These are phyloP conservation scores for Epizoanthus scotinus DNA, from an alignment of 92 coral and sea anemone genomes.

Conservation along the genomic window DNA sequence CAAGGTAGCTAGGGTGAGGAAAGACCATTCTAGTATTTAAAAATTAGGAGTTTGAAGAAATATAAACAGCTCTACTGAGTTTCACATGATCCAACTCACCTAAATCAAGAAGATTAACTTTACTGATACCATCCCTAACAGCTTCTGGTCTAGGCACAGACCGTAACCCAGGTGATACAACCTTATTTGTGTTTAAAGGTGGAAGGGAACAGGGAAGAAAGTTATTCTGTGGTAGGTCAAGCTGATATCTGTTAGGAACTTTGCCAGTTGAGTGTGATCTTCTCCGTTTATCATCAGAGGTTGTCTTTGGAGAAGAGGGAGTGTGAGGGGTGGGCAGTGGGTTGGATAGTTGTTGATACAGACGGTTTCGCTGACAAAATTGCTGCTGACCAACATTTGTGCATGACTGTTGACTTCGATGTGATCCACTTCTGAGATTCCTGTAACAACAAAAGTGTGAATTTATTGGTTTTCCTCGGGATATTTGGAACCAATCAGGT, in stretches of 20 bases:
- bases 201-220: constrained; percentile 42
- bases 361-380: constrained; percentile 10
- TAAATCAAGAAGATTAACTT: constrained; percentile 35
- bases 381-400: not conserved
- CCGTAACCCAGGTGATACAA: constrained; percentile 33
- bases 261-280: constrained; percentile 35
- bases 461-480: no score
- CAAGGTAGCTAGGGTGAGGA: no score
- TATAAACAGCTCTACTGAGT: not conserved
- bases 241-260: constrained; percentile 21
- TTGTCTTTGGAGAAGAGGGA: constrained; percentile 18
- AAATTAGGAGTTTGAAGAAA: no score
- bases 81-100: not conserved
- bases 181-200: constrained; percentile 13
- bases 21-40: no score
- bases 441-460: not conserved
- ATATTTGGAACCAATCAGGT: no score
- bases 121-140: not conserved
- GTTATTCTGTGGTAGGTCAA: not conserved
- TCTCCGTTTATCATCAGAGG: not conserved
- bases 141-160: constrained; percentile 35
- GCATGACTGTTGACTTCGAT: not conserved
- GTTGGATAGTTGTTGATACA: constrained; percentile 19
- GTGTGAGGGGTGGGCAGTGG: constrained; percentile 15
- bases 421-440: constrained; percentile 28